Base-by-base conservation (phyloP, 2,888 invertebrate species). In the Archips xylosteana region DNA sequence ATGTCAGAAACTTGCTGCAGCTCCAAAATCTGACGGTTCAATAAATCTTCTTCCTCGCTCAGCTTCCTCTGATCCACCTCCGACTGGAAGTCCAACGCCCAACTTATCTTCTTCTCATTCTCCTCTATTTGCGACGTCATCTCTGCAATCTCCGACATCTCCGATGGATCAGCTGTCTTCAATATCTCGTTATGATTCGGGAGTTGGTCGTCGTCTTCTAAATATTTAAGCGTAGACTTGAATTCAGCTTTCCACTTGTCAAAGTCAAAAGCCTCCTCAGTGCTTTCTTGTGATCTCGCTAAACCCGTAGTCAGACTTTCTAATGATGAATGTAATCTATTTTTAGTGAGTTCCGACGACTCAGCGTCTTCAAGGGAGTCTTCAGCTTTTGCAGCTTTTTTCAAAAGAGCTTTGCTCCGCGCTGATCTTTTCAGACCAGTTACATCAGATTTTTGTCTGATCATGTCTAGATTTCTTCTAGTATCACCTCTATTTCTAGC, bases 21-120 rank as follows among this genome's bases (percentile, higher is more conserved):
- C 85, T 97, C 97, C 79, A 96, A 95, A 70, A 97, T 97, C 87
- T 97, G 97, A 60, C 97, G 95, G 78, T 97, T 97, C 64, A 97
- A 82, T 2, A 96, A 93, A 76, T 97, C 97, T 81, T 97, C 97
- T 80, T 97, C 97, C 77, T 97, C 97, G 3, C 96, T 96, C 36
- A 97, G 84, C 81, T 97, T 96, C 76, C 96, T 95, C 75, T 97
- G 96, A 84, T 97, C 97, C 49, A 97, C 97, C 77, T 97, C 97
- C 0, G 95, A 95, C 80, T 96, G 95, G 80, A 95, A 95, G 82
- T 96, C 96, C 47, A 96, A 88, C 8, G 95, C 95, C 82, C 96
- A 95, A 76, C 95, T 94, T n/a, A 94, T 92, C 80, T 95, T 95
- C 76, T 92, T 92, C 75, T 95, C 94, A 71, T 95, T 95, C 77